Evolutionary conservation across 2,888 invertebrate genomes (phyloP).

Genomic region (Julus scanicus): DNA sequence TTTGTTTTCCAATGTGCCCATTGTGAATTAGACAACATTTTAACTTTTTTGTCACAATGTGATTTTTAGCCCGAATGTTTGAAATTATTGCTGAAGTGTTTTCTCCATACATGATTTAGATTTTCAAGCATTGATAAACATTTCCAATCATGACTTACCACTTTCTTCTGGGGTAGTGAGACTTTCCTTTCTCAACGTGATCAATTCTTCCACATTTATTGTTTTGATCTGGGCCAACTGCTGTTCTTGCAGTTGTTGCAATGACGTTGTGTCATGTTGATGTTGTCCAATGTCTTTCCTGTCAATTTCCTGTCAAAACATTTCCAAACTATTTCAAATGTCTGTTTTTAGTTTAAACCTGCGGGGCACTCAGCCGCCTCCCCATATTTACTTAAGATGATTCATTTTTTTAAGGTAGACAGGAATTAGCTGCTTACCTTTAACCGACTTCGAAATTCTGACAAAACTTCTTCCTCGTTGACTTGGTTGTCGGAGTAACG

Average conservation of each 20-base stretch:
- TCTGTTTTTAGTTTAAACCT: background rate
- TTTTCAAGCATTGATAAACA: background rate
- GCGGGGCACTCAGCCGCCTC: background rate
- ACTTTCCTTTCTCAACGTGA: background rate
- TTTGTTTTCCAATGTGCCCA: no score
- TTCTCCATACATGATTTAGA: no score
- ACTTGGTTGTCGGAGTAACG: background rate
- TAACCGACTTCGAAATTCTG: background rate
- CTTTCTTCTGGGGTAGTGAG: background rate
- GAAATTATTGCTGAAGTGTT: no score
- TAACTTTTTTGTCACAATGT: no score
- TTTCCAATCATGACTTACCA: background rate
- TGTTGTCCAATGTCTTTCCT: constrained; percentile 30
- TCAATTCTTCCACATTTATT: background rate
- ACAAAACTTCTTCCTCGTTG: background rate
- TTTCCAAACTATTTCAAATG: constrained; percentile 4
- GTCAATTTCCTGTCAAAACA: constrained; percentile 46
- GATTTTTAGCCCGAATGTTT: no score
- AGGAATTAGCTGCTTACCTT: background rate
- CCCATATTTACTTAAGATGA: background rate
- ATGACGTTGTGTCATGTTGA: constrained; percentile 12
- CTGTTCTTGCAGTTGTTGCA: constrained; percentile 41
- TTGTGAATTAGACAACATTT: no score
- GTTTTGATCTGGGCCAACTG: constrained; percentile 37
- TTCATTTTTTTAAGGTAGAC: background rate